These are phyloP conservation scores for Vanessa cardui DNA, from an alignment of 2,888 invertebrate species.

Conservation along the genomic window DNA sequence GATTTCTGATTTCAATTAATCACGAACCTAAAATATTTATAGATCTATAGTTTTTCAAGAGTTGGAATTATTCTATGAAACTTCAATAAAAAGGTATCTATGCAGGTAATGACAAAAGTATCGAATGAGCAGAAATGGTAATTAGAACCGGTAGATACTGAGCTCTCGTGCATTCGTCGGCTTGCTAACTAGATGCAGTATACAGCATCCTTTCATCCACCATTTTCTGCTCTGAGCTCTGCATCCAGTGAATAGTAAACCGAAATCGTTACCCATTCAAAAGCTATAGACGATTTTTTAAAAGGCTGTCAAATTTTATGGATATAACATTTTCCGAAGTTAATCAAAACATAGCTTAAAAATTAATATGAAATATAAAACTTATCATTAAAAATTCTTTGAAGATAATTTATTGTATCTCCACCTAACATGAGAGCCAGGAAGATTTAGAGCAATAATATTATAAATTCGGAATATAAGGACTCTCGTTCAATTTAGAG, in stretches of 20 bases:
- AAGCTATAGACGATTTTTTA: slow-evolving; percentile 31
- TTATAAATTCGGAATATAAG: slow-evolving; percentile 80
- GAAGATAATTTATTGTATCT: slow-evolving; percentile 58
- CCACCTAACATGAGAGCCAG: slow-evolving; percentile 55
- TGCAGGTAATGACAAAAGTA: slow-evolving; percentile 20
- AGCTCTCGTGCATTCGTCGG: slow-evolving; percentile 28
- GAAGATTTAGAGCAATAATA: slow-evolving; percentile 74
- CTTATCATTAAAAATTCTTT: slow-evolving; percentile 41
- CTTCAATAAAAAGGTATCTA: not conserved
- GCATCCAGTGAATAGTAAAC: slow-evolving; percentile 34
- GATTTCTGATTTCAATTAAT: not conserved
- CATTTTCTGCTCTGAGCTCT: slow-evolving; percentile 39
- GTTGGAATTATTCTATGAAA: slow-evolving; percentile 4
- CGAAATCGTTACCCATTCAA: slow-evolving; percentile 40
- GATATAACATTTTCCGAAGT: not conserved
- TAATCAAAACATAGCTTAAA: slow-evolving; percentile 1
- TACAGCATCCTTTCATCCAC: slow-evolving; percentile 38
- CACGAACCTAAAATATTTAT: not conserved
- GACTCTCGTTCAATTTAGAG: slow-evolving; percentile 72
- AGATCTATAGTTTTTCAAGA: not conserved
- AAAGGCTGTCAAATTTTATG: slow-evolving; percentile 34
- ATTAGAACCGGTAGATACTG: slow-evolving; percentile 32
- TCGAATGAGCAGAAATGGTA: slow-evolving; percentile 33
- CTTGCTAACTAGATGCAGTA: slow-evolving; percentile 35
- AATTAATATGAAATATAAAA: slow-evolving; percentile 40